A percentile compares a stretch with the other conserved stretches of the same genome.
Evolutionary conservation across 2,888 invertebrate genomes (phyloP).

Genomic region (Cheilosia pagana): DNA sequence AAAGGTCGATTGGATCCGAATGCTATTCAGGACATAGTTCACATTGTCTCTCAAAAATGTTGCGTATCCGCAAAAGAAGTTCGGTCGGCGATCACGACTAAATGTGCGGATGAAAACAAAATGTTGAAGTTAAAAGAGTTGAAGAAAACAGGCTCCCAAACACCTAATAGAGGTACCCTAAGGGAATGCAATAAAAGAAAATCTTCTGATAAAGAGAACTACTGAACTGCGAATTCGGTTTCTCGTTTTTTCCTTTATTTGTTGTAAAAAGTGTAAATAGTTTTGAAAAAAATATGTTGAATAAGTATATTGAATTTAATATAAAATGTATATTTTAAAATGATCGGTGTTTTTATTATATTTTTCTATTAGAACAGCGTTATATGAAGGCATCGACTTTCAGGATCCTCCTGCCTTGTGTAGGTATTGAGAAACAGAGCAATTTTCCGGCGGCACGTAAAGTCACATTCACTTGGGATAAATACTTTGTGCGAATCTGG

Average conservation of each 20-base stretch:
- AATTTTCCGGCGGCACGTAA: no score
- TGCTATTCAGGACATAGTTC: slow-evolving; percentile 85
- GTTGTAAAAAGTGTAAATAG: neutral
- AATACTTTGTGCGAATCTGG: no score
- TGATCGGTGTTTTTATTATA: no score
- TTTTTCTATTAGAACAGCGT: no score
- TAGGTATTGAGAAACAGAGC: no score
- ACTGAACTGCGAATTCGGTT: neutral
- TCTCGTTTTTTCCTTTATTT: no score
- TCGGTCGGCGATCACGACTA: slow-evolving; percentile 86
- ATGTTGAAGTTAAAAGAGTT: slow-evolving; percentile 83
- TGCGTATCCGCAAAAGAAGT: slow-evolving; percentile 85
- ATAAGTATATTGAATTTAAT: no score
- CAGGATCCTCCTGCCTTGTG: no score
- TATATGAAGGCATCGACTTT: no score
- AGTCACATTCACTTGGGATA: no score
- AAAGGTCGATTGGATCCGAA: slow-evolving; percentile 84
- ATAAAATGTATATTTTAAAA: neutral
- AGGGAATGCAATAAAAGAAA: slow-evolving; percentile 8
- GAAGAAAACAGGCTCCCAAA: slow-evolving; percentile 76
- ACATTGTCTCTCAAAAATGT: slow-evolving; percentile 85
- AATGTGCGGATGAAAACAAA: slow-evolving; percentile 87
- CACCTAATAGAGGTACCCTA: slow-evolving; percentile 5
- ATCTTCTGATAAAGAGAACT: slow-evolving; percentile 5
- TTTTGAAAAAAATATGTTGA: neutral